Evolutionary conservation across 2,888 invertebrate genomes (phyloP), one percentile per base, ranked within the genome.

Genomic region (Phlogophora meticulosa): DNA sequence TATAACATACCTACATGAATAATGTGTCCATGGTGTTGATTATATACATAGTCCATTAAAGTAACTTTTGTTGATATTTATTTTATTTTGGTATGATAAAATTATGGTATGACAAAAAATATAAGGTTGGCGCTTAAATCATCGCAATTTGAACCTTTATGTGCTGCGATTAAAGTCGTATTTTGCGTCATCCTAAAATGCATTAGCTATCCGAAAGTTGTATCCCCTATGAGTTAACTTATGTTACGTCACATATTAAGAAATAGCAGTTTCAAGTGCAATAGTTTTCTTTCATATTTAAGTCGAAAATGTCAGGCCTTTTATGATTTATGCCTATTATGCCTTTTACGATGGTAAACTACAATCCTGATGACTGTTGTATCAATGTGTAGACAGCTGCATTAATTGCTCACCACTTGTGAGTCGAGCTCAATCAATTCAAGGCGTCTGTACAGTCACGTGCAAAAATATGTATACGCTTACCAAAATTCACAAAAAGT

Each of bases 241-340:
- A 11, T 17, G 17, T 17, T 20, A 11, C 2, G 10, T 15, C 7
- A 2, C 7, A 2, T 3, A 4, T 2, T 7, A 36, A 10, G 13
- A 15, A 40, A 22, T 28, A 17, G 2, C 9, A 11, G 17, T 45
- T 62, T 45, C 9, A 15, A 17, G 7, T 45, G 22, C 20, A 20
- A 38, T 38, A 11, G 17, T 17, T 63, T 68, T 53, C 1, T n/a
- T n/a, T 20, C 17, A 34, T 22, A 28, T 64, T 42, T 64, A 1
- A n/a, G 9, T 74, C n/a, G 1, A 45, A 45, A 43, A 56, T 28
- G 49, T 66, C 74, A 43, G 78, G 67, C 42, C 53, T 51, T 20
- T 20, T n/a, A n/a, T n/a, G n/a, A n/a, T n/a, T n/a, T n/a, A n/a
- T n/a, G n/a, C n/a, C n/a, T n/a, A n/a, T n/a, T n/a, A n/a, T n/a